Percentiles rank a stretch among this genome's conserved stretches.
Conservation (phyloP, 2,113 vertebrate species). For the Bucco capensis region DNA sequence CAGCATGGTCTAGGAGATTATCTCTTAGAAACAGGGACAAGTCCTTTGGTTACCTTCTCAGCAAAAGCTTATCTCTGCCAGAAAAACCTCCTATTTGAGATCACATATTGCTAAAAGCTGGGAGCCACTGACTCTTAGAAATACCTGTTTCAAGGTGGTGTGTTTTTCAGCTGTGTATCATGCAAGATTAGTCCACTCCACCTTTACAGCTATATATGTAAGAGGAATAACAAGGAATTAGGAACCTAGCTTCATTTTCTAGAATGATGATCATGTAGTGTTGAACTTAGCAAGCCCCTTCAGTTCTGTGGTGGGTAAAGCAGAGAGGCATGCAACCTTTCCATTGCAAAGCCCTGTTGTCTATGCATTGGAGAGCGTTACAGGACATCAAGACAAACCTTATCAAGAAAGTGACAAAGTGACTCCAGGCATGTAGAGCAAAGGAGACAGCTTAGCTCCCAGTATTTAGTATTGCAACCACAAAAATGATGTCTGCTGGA, state of each 20-base stretch:
- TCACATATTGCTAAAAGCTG: not conserved
- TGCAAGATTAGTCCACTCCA: not conserved
- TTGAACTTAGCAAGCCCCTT: not conserved
- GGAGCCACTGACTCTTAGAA: not conserved
- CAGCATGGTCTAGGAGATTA: not conserved
- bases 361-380: not conserved
- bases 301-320: not conserved
- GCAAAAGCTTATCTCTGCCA: not conserved
- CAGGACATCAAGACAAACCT: not conserved
- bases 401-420: not conserved
- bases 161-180: not conserved
- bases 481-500: not conserved
- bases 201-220: not conserved
- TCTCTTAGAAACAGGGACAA: not conserved
- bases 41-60: not conserved
- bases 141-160: not conserved
- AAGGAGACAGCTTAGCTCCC: not conserved
- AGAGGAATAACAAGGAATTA: not conserved
- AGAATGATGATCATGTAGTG: not conserved
- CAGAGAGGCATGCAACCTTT: not conserved
- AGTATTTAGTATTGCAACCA: not conserved
- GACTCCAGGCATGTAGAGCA: not conserved
- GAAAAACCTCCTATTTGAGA: not conserved
- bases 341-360: not conserved
- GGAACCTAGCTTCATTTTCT: not conserved